Conservation (phyloP, 2,797 vertebrate species). For the Bucorvus abyssinicus region DNA sequence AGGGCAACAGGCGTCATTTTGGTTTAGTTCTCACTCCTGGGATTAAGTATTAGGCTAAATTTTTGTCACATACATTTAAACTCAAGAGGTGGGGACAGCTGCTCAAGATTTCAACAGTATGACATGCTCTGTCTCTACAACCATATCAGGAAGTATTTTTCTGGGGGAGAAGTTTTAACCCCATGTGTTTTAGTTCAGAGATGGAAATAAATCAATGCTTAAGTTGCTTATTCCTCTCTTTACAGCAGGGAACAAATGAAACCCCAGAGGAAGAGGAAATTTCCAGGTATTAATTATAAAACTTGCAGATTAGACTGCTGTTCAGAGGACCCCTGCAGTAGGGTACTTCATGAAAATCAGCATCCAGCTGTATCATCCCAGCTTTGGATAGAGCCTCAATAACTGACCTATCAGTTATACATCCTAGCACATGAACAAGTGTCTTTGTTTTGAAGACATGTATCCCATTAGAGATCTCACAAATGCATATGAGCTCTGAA, state of each 20-base stretch:
- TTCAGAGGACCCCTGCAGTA: not conserved
- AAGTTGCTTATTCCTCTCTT: not conserved
- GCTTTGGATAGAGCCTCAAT: not conserved
- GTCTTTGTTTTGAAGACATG: not conserved
- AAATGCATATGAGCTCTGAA: not conserved
- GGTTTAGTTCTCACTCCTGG: not conserved
- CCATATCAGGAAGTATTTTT: not conserved
- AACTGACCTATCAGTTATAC: rapidly evolving
- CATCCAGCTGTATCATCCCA: not conserved
- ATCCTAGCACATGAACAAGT: not conserved
- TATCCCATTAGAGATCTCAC: too few relatives aligned
- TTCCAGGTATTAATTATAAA: not conserved
- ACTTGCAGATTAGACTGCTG: not conserved
- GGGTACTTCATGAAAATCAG: not conserved
- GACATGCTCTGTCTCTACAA: not conserved
- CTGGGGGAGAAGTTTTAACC: not conserved
- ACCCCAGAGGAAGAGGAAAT: not conserved
- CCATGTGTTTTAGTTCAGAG: rapidly evolving
- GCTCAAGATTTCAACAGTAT: not conserved
- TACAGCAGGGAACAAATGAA: not conserved
- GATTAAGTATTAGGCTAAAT: not conserved
- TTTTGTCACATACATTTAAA: not conserved
- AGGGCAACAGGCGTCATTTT: not conserved
- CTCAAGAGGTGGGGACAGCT: rapidly evolving
- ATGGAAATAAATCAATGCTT: not conserved